Base-by-base conservation (phyloP, 1,140 invertebrate species). In the Trinorchestia longiramus region DNA sequence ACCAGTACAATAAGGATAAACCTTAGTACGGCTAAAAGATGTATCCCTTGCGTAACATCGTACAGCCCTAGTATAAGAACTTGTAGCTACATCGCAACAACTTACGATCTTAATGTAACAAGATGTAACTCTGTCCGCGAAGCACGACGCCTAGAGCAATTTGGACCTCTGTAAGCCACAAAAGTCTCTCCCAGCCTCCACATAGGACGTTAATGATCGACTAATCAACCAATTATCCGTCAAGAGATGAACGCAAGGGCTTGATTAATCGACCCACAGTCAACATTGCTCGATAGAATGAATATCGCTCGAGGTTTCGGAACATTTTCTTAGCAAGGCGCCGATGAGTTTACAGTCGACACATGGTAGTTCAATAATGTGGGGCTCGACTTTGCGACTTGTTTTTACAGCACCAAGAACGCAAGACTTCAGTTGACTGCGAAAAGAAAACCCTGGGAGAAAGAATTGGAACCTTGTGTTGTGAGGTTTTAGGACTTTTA, bases 221-320 rank as follows among this genome's bases (percentile, higher is more conserved):
- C 88, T 91, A 91, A 91, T 91, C 88, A 91, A 91, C 88, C 88
- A 91, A 91, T 91, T 91, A 91, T 91, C 41, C 43, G 88, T 91
- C 88, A 91, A 91, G 88, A 91, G 88, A 91, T 91, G 88, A 91
- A 42, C 88, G 43, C 88, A 91, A 91, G 43, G 41, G 28, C 88
- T 43, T 91, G 88, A 91, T 91, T 42, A 91, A 91, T 91, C 43
- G 88, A 77, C 62, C 62, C 62, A 77, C 62, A 77, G 62, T 77
- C 62, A 77, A 77, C 62, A 77, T 36, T 77, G 62, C 62, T 15
- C 62, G 62, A 77, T 77, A 77, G 62, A 77, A 77, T 77, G 62
- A 77, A 77, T 77, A 77, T 77, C 28, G 62, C 62, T 77, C 62
- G 11, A 77, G 62, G 62, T 23, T 77, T 77, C 62, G 28, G 62